Evolutionary conservation across 2,797 vertebrate species (phyloP).

Genomic region (Catostomus latipinnis): DNA sequence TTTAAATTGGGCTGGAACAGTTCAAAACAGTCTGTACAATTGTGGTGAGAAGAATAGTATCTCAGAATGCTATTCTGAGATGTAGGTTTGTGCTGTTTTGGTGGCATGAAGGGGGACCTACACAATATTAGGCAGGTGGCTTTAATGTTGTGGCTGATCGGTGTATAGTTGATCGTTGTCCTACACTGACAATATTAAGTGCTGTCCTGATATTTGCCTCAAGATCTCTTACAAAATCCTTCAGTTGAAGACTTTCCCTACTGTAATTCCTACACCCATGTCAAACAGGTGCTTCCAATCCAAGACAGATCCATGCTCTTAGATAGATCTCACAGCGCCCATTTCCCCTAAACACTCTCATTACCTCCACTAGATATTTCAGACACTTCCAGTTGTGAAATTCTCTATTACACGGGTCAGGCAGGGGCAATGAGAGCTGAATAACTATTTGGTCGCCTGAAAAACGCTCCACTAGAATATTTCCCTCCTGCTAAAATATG

Average conservation of each 20-base stretch:
- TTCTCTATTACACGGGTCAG: conserved; percentile 84
- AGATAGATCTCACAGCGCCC: conserved; percentile 18
- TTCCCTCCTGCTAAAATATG: conserved; percentile 74
- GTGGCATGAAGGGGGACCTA: too few relatives aligned
- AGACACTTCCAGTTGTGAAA: conserved; percentile 78
- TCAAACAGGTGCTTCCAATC: conserved; percentile 34
- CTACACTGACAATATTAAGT: neutral
- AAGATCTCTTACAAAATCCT: neutral
- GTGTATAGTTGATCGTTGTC: too few relatives aligned
- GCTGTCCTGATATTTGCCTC: neutral
- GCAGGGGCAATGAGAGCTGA: conserved; percentile 82
- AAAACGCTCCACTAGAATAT: conserved; percentile 62
- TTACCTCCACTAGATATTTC: conserved; percentile 79
- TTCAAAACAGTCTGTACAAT: too few relatives aligned
- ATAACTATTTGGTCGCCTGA: conserved; percentile 77
- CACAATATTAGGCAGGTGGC: too few relatives aligned
- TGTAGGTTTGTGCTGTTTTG: too few relatives aligned
- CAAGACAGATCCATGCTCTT: conserved; percentile 21
- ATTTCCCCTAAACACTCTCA: conserved; percentile 64
- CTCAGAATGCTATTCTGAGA: too few relatives aligned
- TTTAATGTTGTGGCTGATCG: too few relatives aligned
- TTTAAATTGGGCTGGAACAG: too few relatives aligned
- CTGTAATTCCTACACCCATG: neutral
- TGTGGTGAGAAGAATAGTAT: too few relatives aligned
- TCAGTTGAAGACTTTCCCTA: neutral